Percentiles rank a stretch among this genome's conserved stretches.
Conservation (phyloP, 2,113 vertebrate genomes). For the Hippocampus zosterae region DNA sequence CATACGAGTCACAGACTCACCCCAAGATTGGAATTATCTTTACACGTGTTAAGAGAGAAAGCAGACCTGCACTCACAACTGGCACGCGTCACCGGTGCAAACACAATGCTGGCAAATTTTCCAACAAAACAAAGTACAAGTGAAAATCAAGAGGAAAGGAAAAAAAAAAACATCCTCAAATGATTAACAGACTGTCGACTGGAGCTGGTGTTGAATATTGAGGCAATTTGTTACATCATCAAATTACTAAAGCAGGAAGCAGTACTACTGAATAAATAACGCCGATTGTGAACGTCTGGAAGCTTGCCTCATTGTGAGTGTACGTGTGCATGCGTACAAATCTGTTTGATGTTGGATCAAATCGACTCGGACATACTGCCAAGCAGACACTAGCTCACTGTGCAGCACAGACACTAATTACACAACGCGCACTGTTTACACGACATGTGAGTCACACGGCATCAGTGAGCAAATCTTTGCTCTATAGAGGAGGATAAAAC, state of each 20-base stretch:
- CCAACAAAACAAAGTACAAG: conserved; percentile 36
- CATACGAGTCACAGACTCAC: conserved; percentile 33
- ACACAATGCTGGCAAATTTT: conserved; percentile 47
- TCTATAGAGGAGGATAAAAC: conserved; percentile 34
- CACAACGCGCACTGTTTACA: conserved; percentile 54
- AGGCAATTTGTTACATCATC: conserved; percentile 65
- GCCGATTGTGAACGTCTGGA: conserved; percentile 46
- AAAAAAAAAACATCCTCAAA: conserved; percentile 43
- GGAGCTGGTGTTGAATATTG: conserved; percentile 66
- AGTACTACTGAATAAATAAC: conserved; percentile 65
- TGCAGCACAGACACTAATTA: conserved; percentile 61
- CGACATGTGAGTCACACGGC: conserved; percentile 40
- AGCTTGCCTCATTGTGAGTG: conserved; percentile 6
- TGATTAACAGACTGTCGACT: conserved; percentile 50
- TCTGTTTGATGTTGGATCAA: conserved; percentile 50
- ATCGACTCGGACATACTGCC: conserved; percentile 56
- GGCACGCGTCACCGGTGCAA: background rate
- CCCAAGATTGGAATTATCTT: background rate
- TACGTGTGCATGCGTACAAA: conserved; percentile 21
- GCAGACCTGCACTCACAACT: background rate
- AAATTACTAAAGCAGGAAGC: conserved; percentile 67
- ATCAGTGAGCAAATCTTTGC: conserved; percentile 42
- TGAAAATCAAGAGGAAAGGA: conserved; percentile 3
- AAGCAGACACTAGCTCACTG: conserved; percentile 71
- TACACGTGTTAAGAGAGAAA: background rate